Evolutionary conservation across 1,140 invertebrate genomes (phyloP).

Genomic region (Pristionchus pacificus): DNA sequence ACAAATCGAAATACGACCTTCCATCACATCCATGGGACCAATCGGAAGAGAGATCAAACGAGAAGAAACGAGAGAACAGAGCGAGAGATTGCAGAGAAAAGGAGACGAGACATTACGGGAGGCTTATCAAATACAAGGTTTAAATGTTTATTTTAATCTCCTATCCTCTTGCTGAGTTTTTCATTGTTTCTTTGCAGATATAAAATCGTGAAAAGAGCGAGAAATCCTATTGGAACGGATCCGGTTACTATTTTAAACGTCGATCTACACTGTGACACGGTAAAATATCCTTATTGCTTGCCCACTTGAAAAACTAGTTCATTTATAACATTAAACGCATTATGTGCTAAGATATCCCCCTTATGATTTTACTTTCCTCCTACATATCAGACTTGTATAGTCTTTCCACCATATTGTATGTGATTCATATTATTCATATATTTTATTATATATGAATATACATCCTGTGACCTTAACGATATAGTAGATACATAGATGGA

Average conservation of each 20-base stretch:
- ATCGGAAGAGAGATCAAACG: slow-evolving; percentile 47
- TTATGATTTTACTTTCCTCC: no score
- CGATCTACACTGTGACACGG: background rate
- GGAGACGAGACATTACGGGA: background rate
- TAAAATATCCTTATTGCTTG: background rate
- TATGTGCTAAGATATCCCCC: no score
- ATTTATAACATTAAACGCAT: no score
- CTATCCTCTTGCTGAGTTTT: no score
- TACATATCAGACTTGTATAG: no score
- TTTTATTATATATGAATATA: no score
- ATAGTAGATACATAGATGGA: no score
- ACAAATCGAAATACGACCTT: slow-evolving; percentile 53
- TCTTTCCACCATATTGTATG: no score
- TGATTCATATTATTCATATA: no score
- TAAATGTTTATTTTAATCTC: background rate
- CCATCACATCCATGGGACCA: slow-evolving; percentile 44
- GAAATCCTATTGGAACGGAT: background rate
- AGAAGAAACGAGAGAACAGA: background rate
- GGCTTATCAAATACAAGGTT: background rate
- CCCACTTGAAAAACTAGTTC: no score
- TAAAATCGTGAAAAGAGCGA: background rate
- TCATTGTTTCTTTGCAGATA: background rate
- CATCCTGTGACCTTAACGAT: background rate
- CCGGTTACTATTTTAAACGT: background rate
- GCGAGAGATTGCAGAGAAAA: background rate